A percentile compares a stretch with the other conserved stretches of the same genome.
Conservation (phyloP, 1,140 invertebrate genomes). For the Onthophagus taurus region DNA sequence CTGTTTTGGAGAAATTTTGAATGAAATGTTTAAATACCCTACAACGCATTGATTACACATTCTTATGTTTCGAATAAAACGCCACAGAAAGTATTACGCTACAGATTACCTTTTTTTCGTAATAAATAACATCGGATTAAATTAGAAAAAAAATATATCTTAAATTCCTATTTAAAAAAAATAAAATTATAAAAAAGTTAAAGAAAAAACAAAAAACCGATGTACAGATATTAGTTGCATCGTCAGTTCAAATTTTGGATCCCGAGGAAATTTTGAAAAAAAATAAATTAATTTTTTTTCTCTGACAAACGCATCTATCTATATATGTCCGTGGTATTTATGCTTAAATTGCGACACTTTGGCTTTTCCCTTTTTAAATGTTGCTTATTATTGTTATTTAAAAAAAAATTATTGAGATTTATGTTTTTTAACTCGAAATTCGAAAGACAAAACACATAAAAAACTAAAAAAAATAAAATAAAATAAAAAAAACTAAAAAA, state of each 20-base stretch:
- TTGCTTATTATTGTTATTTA: no score
- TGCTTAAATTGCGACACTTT: neutral
- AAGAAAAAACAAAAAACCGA: conserved; percentile 10
- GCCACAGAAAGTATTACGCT: no score
- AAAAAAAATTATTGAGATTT: conserved; percentile 5
- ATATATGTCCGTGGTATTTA: neutral
- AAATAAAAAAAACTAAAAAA: conserved; percentile 22
- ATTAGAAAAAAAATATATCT: no score
- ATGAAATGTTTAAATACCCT: no score
- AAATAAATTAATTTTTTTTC: conserved; percentile 2
- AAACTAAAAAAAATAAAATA: conserved; percentile 15
- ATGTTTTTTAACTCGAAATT: no score
- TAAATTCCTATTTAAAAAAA: no score
- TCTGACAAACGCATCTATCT: neutral
- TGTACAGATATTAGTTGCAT: conserved; percentile 13
- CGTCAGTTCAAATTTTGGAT: conserved; percentile 5
- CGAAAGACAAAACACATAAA: conserved; percentile 4
- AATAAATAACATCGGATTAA: no score
- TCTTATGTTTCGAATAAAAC: no score
- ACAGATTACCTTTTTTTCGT: no score
- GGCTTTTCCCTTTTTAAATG: conserved; percentile 9
- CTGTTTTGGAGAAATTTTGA: no score
- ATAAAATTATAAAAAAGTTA: no score
- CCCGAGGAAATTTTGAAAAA: neutral
- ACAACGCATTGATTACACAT: no score